These are phyloP conservation scores for Yponomeuta malinellus DNA, from an alignment of 2,888 invertebrate species.

Conservation along the genomic window DNA sequence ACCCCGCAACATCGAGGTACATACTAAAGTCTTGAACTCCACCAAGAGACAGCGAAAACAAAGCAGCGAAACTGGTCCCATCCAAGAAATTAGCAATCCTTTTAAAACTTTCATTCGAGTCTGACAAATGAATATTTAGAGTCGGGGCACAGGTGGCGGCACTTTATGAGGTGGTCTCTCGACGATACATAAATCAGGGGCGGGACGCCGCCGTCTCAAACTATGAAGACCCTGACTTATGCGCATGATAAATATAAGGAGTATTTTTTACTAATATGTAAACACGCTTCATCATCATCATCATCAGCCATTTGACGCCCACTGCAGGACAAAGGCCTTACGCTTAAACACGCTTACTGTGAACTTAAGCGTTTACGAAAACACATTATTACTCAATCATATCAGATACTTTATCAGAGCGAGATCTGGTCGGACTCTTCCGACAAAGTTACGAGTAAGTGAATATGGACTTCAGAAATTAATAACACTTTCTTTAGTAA, in stretches of 20 bases:
- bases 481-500: too few species aligned
- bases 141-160: slow-evolving; percentile 52
- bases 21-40: background rate
- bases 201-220: slow-evolving; percentile 10
- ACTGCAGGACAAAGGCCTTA: too few species aligned
- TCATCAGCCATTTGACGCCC: too few species aligned
- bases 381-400: too few species aligned
- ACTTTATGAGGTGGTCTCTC: slow-evolving; percentile 38
- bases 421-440: too few species aligned
- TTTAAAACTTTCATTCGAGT: slow-evolving; percentile 59
- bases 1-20: background rate
- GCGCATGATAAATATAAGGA: slow-evolving; percentile 9
- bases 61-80: slow-evolving; percentile 37
- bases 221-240: slow-evolving; percentile 8
- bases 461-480: too few species aligned
- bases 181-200: slow-evolving; percentile 48
- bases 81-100: slow-evolving; percentile 69
- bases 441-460: too few species aligned
- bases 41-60: slow-evolving; percentile 6
- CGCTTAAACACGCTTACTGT: too few species aligned
- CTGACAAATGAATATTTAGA: slow-evolving; percentile 68
- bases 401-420: too few species aligned
- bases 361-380: too few species aligned
- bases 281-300: background rate
- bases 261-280: slow-evolving; percentile 6